Evolutionary conservation across 2,113 vertebrate species (phyloP), one percentile per base, ranked within the genome.

Genomic region (Desmodus rotundus): DNA sequence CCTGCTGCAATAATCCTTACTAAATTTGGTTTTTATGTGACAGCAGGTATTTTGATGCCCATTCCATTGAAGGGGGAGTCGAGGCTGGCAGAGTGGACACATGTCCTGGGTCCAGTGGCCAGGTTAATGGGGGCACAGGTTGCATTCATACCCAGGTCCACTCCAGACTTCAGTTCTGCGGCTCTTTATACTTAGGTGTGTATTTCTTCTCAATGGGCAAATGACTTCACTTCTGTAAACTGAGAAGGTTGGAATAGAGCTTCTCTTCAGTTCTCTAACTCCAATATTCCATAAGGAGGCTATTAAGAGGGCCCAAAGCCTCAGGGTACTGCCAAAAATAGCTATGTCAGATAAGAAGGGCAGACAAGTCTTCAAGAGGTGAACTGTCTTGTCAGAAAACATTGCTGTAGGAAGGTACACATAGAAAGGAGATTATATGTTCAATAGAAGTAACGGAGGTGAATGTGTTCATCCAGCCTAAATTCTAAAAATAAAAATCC

Each of bases 401-500:
- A 9, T 70, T 80, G 31, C 56, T 67, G 3, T 36, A 26, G 22
- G 54, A 74, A 89, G 87, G 80, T 36, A 47, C 19, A 61, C 4
- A 31, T 4, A 41, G 80, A 70, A 87, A 58, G 1, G 31, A 45
- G 56, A 91, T 81, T 15, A 54, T 7, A 74, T 47, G 31, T 20
- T 87, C 54, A 47, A 20, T 3, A 87, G 14, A 90, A 2, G 52
- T 12, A 31, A 58, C 13, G 5, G 81, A 88, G 19, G 31, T 70
- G 19, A 92, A 81, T 84, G 70, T 73, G 1, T 58, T n/a, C 31
- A 80, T 20, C 50, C 8, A 63, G 24, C 7, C 38, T 43, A 70
- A 85, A 91, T 61, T 63, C 45, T 76, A 43, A 94, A 96, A 85
- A 80, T 43, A 76, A 85, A 97, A 82, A 43, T 47, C 41, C 31